Evolutionary conservation across 2,113 vertebrate species (phyloP).

Genomic region (Prionailurus bengalensis): DNA sequence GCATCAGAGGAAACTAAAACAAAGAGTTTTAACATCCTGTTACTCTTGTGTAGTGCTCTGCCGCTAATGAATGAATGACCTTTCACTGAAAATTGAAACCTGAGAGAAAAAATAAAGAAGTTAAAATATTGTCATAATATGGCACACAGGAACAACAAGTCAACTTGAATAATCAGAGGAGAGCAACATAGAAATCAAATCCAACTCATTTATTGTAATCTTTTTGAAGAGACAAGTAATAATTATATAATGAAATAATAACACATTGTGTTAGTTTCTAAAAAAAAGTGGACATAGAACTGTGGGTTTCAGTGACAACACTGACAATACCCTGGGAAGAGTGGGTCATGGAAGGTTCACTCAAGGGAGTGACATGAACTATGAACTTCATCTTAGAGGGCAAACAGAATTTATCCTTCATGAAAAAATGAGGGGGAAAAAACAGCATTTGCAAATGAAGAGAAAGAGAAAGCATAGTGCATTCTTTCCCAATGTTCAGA

Average conservation of each 20-base stretch:
- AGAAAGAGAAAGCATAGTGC: not conserved
- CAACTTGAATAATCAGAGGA: not conserved
- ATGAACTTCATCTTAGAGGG: not conserved
- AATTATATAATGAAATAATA: not conserved
- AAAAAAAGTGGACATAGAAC: not conserved
- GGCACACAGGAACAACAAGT: not conserved
- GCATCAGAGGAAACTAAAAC: not conserved
- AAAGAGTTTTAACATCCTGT: not conserved
- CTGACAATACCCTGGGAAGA: rapidly evolving
- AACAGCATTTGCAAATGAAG: not conserved
- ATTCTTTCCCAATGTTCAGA: not conserved
- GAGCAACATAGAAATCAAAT: not conserved
- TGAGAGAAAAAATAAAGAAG: not conserved
- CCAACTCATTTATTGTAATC: not conserved
- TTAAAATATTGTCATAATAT: not conserved
- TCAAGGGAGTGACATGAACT: not conserved
- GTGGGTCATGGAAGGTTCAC: not conserved
- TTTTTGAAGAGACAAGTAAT: not conserved
- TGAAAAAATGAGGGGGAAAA: not conserved
- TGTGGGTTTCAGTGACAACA: not conserved
- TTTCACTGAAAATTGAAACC: not conserved
- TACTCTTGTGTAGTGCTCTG: not conserved
- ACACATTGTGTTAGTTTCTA: not conserved
- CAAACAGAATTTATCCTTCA: not conserved
- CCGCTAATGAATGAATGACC: not conserved